Evolutionary conservation across 1,140 invertebrate genomes (phyloP), one percentile per base, ranked within the genome.

Genomic region (Subanguina moxae): DNA sequence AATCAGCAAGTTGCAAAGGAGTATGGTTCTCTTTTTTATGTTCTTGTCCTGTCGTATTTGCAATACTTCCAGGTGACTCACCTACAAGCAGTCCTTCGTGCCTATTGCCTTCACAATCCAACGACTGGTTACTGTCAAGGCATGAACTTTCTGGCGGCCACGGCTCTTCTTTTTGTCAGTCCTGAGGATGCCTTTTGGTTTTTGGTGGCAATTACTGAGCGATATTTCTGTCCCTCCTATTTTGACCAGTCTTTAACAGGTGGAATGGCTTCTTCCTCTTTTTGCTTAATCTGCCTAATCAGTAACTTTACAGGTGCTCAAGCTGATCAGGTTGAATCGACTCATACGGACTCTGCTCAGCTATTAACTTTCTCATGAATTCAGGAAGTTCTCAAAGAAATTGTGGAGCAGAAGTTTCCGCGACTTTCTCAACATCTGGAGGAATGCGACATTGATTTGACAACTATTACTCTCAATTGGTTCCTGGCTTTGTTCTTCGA

Each of bases 71-170:
- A 84, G 73, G 85, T 85, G 28, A 82, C 82, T 68, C 83, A 85
- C 71, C 57, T 86, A 43, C 84, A 85, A 74, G 82, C 86, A 74
- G 84, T 86, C 1, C 72, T 86, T n/a, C 78, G 84, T 56, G 85
- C 85, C 15, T 86, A 84, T 78, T 86, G 85, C 76, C 79, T 86
- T 23, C 56, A 83, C 83, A 74, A 84, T 84, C 73, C 64, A 85
- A 59, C 83, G 83, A 75, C 86, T 46, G 86, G 86, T 11, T 86
- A 86, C 71, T 87, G 86, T 69, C 86, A 86, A 77, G 86, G 86
- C 32, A 86, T 86, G 86, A 86, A 86, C 75, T 86, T 86, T 75
- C 82, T 86, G 43, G 85, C 84, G 5, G 86, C 82, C n/a, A 85
- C 86, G 69, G 79, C 82, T 9, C 82, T 86, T 0, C 74, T 87